Base-by-base conservation (phyloP, 2,888 invertebrate genomes). In the Herminia tarsipennalis region DNA sequence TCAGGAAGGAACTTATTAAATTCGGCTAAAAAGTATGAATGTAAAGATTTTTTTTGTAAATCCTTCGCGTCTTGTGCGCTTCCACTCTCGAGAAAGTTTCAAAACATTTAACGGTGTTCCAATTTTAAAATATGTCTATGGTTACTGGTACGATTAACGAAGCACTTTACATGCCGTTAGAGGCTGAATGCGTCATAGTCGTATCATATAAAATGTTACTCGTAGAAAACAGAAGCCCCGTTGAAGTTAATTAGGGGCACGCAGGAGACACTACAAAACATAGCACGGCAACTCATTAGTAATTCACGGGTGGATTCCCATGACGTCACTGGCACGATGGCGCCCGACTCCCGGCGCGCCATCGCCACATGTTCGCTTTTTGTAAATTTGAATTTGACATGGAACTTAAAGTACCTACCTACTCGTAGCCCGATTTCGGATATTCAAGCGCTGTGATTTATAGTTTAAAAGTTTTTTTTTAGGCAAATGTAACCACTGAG, bases 301-400 rank as follows among this genome's bases (percentile, higher is more conserved):
- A 63, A 73, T 66, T 66, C 64, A 66, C 69, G 72, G 75, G 64
- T 73, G 75, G 76, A 72, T 73, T 79, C 81, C 78, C 71, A 72
- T 86, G 81, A 85, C 86, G 84, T 86, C 83, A 87, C 56, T 68
- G 86, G 86, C 83, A 81, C 83, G 69, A 50, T 70, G 72, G 69
- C 65, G 73, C 66, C 77, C 59, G 77, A 59, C 83, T 51, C 57
- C 57, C 52, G 66, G 71, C 66, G 77, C 65, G 79, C 56, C 83
- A n/a, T n/a, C n/a, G 70, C 80, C 83, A 85, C 78, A 82, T 84
- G 80, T 73, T 52, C 42, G 44, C 47, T 59, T 50, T 53, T 65
- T 63, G 53, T 59, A 35, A 34, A 27, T 47, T 47, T 27, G 40
- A 41, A 47, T 47, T 41, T 41, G 27, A 35, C 40, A 40, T 46